phyloP scores from a whole-genome alignment of 1,140 invertebrate genomes.

The Babylonia areolata region DNA sequence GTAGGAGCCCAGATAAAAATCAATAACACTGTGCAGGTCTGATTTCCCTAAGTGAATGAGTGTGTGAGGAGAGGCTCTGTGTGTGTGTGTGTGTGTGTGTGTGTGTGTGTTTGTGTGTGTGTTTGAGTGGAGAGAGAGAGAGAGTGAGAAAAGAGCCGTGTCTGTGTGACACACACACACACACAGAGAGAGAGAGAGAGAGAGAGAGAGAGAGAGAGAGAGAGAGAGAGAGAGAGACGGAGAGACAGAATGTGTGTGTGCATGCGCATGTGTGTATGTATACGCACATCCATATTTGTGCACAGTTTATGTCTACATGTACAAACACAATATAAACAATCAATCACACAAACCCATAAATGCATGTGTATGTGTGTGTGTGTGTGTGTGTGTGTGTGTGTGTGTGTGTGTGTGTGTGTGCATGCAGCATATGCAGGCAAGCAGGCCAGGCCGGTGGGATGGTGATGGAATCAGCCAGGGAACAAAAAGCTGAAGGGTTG shows the following conservation, averaged over 20 bases:
- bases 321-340: too few relatives aligned
- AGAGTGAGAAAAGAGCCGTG: too few relatives aligned
- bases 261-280: background rate
- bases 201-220: too few relatives aligned
- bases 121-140: background rate
- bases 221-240: background rate
- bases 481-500: background rate
- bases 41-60: background rate
- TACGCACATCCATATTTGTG: conserved; percentile 1
- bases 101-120: background rate
- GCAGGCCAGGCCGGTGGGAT: background rate
- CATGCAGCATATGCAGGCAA: background rate
- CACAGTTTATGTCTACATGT: conserved; percentile 5
- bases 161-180: too few relatives aligned
- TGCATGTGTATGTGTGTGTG: conserved; percentile 7
- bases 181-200: too few relatives aligned
- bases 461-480: background rate
- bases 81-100: conserved; percentile 11
- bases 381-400: conserved; percentile 13
- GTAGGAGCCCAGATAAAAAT: too few relatives aligned
- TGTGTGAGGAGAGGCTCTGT: background rate
- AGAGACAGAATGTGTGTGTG: background rate
- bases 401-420: background rate
- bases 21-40: too few relatives aligned
- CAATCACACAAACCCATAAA: too few relatives aligned